Percentiles rank a stretch among this genome's conserved stretches.
Conservation (phyloP, 1,140 invertebrate genomes). For the Cyclina sinensis region DNA sequence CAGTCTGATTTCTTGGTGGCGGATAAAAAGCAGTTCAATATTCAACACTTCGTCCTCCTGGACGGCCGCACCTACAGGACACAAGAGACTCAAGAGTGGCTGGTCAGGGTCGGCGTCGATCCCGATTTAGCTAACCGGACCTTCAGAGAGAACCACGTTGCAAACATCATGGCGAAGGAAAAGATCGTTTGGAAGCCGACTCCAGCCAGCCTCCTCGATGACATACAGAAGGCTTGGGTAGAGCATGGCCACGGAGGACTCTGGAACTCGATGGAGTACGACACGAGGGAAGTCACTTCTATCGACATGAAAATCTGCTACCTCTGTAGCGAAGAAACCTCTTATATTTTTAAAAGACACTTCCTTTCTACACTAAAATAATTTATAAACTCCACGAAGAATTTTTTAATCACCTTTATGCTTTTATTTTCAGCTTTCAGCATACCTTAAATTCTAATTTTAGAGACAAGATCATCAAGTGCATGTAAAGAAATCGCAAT, state of each 20-base stretch:
- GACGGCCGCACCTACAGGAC: conserved; percentile 64
- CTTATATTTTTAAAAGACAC: no score
- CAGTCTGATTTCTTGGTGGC: conserved; percentile 48
- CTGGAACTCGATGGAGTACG: conserved; percentile 56
- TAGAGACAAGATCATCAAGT: no score
- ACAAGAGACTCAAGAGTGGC: conserved; percentile 1
- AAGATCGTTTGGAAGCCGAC: conserved; percentile 60
- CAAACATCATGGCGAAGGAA: conserved; percentile 39
- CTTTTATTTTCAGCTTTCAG: no score
- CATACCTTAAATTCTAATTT: no score
- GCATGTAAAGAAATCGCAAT: no score
- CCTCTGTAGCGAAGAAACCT: no score
- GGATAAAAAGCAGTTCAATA: not conserved
- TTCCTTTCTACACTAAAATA: no score
- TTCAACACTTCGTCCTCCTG: conserved; percentile 65
- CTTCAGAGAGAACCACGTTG: conserved; percentile 52
- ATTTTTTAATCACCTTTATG: no score
- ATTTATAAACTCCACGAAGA: no score
- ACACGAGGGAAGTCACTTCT: conserved; percentile 13
- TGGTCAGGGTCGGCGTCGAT: not conserved
- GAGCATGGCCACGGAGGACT: conserved; percentile 55
- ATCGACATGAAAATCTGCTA: conserved; percentile 68
- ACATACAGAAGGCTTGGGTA: conserved; percentile 59
- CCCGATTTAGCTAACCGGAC: not conserved
- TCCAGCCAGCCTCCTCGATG: conserved; percentile 43